A percentile compares a stretch with the other conserved stretches of the same genome.
Conservation (phyloP, 2,113 vertebrate genomes). For the Protomyctophum bolini region DNA sequence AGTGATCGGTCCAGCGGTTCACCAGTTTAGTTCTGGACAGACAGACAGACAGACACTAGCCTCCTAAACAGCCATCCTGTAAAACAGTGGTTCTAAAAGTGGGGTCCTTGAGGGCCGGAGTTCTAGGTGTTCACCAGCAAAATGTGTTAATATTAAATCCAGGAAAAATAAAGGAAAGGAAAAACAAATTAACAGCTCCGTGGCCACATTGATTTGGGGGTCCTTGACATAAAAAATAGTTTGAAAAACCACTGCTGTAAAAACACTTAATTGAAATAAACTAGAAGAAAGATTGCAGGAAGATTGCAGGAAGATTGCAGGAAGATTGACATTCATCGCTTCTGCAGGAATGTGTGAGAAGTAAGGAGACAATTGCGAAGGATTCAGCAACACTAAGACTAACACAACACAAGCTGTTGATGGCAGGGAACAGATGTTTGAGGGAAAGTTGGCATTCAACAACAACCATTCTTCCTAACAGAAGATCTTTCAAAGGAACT, state of each 20-base stretch:
- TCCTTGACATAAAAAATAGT: too few relatives aligned
- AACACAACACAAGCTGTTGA: slow-evolving; percentile 80
- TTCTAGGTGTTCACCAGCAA: too few relatives aligned
- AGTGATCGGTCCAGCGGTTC: neutral
- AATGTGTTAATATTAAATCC: slow-evolving; percentile 6
- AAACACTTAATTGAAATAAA: slow-evolving; percentile 49
- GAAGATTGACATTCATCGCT: slow-evolving; percentile 60
- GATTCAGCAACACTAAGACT: slow-evolving; percentile 65
- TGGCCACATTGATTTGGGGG: too few relatives aligned
- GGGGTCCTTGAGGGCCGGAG: too few relatives aligned
- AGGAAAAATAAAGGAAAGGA: slow-evolving; percentile 3
- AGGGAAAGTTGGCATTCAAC: slow-evolving; percentile 78
- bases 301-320: slow-evolving; percentile 53
- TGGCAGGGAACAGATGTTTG: slow-evolving; percentile 82
- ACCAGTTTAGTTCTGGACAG: neutral
- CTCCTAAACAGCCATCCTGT: too few relatives aligned
- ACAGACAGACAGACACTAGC: neutral
- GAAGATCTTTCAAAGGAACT: slow-evolving; percentile 72
- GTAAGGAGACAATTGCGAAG: slow-evolving; percentile 68
- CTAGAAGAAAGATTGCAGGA: slow-evolving; percentile 49
- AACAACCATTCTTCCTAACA: slow-evolving; percentile 74
- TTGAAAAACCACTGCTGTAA: too few relatives aligned
- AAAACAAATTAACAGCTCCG: neutral
- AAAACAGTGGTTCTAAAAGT: too few relatives aligned
- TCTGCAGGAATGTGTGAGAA: slow-evolving; percentile 57